Percentiles rank a stretch among this genome's conserved stretches.
Evolutionary conservation across 2,888 invertebrate species (phyloP).

Genomic region (Parnassius mnemosyne): DNA sequence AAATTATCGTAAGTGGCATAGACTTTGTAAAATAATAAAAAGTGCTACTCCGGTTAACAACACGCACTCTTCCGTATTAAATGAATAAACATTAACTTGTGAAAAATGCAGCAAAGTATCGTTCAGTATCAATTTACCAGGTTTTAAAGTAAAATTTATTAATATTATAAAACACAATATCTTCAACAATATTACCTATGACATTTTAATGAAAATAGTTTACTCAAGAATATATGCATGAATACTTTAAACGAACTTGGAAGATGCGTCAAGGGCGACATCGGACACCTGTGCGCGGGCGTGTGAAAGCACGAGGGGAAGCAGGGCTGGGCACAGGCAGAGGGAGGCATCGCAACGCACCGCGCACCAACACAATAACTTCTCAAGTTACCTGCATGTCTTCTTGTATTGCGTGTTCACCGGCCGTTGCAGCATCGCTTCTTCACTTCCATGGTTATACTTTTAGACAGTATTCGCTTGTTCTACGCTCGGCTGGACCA

Average conservation of each 20-base stretch:
- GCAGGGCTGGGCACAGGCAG: conserved; percentile 36
- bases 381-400: conserved; percentile 74
- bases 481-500: conserved; percentile 58
- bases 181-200: not conserved
- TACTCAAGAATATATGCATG: conserved; percentile 30
- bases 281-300: conserved; percentile 76
- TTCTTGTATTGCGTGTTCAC: conserved; percentile 62
- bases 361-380: conserved; percentile 74
- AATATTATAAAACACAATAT: too few relatives aligned
- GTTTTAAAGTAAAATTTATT: too few relatives aligned
- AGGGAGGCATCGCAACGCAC: conserved; percentile 64
- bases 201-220: not conserved
- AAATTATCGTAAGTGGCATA: not conserved
- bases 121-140: too few relatives aligned
- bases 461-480: conserved; percentile 69
- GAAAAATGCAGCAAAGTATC: too few relatives aligned
- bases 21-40: not conserved
- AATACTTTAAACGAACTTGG: conserved; percentile 60
- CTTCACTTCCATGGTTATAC: conserved; percentile 55
- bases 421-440: conserved; percentile 41
- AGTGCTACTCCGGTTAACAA: not conserved
- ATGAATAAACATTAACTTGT: too few relatives aligned
- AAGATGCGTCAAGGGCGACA: conserved; percentile 74
- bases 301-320: conserved; percentile 66
- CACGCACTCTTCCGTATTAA: not conserved